Conservation (phyloP, 2,113 vertebrate species). For the Amblyornis subalaris region DNA sequence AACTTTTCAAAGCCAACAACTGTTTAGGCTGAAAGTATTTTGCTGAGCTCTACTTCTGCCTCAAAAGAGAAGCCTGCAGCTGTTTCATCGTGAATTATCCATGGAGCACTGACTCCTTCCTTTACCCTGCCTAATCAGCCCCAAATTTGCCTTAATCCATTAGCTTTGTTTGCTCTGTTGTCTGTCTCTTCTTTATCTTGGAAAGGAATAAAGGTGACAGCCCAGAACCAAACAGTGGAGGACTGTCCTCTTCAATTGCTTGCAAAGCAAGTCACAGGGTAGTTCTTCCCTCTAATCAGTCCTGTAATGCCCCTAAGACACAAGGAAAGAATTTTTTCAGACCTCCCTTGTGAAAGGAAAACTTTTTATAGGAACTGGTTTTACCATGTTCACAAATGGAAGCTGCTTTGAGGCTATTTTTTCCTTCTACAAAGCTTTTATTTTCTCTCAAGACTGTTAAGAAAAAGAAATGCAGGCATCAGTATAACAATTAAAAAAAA, state of each 20-base stretch:
- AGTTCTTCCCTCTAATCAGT: neutral
- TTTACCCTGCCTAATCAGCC: slow-evolving; percentile 45
- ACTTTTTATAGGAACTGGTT: neutral
- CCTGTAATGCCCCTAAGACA: neutral
- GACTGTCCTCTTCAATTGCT: neutral
- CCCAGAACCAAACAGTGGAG: neutral
- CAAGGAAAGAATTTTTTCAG: neutral
- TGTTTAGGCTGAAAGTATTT: slow-evolving; percentile 1
- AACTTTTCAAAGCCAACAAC: neutral
- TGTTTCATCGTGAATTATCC: slow-evolving; percentile 32
- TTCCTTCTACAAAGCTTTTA: neutral
- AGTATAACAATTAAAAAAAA: neutral
- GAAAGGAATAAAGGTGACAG: slow-evolving; percentile 49
- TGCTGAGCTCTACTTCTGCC: slow-evolving; percentile 3
- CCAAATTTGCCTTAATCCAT: slow-evolving; percentile 50
- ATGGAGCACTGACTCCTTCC: slow-evolving; percentile 22
- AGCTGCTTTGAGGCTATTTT: neutral
- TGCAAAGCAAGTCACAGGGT: neutral
- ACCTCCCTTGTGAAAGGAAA: neutral
- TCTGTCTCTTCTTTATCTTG: slow-evolving; percentile 52
- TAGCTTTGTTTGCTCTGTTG: slow-evolving; percentile 51
- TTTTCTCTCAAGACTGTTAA: neutral
- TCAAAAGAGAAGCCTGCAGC: slow-evolving; percentile 40
- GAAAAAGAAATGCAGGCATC: neutral
- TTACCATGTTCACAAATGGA: neutral